Evolutionary conservation across 2,113 vertebrate genomes (phyloP).

Genomic region (Micronycteris hirsuta): DNA sequence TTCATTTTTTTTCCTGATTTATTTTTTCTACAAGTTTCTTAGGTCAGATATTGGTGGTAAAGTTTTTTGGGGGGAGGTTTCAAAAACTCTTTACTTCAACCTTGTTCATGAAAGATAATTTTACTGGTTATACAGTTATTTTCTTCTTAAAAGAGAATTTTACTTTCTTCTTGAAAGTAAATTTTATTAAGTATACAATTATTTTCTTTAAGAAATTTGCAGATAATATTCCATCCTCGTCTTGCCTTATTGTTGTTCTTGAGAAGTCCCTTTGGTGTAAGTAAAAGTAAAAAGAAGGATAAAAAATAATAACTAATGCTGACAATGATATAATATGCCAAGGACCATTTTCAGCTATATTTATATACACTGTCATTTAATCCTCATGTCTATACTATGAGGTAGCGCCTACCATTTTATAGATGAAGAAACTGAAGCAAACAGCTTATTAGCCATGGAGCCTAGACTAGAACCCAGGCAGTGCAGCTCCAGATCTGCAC

Average conservation of each 20-base stretch:
- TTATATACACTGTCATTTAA: neutral
- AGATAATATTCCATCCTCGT: neutral
- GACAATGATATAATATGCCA: neutral
- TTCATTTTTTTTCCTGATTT: neutral
- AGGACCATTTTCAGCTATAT: neutral
- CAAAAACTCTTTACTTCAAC: neutral
- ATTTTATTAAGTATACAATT: neutral
- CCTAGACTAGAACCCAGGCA: neutral
- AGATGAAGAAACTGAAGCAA: neutral
- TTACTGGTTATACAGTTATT: neutral
- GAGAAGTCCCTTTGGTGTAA: neutral
- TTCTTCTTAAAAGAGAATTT: constrained; percentile 8
- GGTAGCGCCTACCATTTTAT: neutral
- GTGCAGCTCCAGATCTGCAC: neutral
- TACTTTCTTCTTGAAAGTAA: constrained; percentile 16
- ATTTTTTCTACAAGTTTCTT: neutral
- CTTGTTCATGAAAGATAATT: constrained; percentile 4
- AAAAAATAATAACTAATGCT: neutral
- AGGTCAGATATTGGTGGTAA: neutral
- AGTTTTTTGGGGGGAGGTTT: neutral
- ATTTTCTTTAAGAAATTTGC: neutral
- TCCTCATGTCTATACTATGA: neutral
- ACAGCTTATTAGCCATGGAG: neutral
- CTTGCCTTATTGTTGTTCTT: neutral
- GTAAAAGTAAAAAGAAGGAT: neutral